These are phyloP conservation scores for Adelphocoris suturalis DNA, from an alignment of 2,888 invertebrate species.

Conservation along the genomic window DNA sequence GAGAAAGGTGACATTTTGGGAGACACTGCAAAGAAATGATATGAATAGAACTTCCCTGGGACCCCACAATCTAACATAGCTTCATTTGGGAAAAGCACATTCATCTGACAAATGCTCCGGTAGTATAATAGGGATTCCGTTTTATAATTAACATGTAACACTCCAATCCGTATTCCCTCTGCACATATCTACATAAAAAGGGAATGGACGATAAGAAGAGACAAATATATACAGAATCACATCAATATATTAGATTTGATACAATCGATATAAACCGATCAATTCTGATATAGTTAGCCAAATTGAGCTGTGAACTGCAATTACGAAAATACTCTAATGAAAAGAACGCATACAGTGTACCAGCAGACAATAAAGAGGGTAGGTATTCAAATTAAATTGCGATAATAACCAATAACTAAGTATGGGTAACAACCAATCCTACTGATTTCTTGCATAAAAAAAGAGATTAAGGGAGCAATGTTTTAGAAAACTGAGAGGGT, in stretches of 20 bases:
- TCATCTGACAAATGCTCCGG: no score
- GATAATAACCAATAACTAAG: not conserved
- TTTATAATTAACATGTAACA: no score
- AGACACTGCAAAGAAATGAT: conserved; percentile 80
- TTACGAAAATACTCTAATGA: not conserved
- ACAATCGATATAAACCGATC: no score
- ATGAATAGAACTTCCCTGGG: not conserved
- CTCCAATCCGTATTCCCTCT: no score
- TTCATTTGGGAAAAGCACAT: no score
- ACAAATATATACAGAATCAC: no score
- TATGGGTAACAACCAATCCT: not conserved
- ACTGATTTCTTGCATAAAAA: not conserved
- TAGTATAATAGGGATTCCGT: no score
- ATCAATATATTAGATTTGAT: no score
- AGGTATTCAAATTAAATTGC: not conserved
- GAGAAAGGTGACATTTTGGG: conserved; percentile 84
- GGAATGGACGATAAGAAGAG: no score
- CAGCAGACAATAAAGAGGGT: not conserved
- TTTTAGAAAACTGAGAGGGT: not conserved
- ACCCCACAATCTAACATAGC: no score
- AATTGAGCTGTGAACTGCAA: not conserved
- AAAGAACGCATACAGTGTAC: not conserved
- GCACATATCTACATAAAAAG: no score
- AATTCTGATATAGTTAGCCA: not conserved
- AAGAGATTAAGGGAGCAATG: not conserved